phyloP scores from a whole-genome alignment of 2,888 invertebrate species.

The Spodoptera exigua region DNA sequence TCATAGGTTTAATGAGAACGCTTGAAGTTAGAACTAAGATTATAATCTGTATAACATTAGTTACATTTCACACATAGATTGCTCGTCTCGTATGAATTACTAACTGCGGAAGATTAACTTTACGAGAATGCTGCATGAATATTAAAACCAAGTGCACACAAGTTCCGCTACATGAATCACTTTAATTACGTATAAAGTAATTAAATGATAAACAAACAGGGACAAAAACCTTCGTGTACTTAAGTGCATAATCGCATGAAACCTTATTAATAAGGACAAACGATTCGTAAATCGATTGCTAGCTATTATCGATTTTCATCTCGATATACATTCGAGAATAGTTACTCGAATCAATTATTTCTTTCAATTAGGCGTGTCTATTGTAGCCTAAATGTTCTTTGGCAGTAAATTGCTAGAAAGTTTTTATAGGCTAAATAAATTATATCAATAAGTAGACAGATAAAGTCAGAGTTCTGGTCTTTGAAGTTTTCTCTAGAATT shows the following conservation, averaged over 20 bases:
- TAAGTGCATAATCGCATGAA: conserved; percentile 54
- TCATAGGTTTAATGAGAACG: too few species aligned
- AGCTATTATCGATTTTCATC: conserved; percentile 47
- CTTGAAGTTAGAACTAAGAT: neutral
- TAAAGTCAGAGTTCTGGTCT: too few species aligned
- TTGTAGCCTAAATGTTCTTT: too few species aligned
- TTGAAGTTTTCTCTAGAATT: too few species aligned
- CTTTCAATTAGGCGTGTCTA: conserved; percentile 60
- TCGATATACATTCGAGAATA: conserved; percentile 47
- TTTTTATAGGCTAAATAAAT: too few species aligned
- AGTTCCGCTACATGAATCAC: conserved; percentile 41
- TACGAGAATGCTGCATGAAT: conserved; percentile 37
- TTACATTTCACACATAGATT: conserved; percentile 25
- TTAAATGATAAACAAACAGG: conserved; percentile 37
- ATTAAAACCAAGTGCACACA: conserved; percentile 44
- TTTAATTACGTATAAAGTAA: conserved; percentile 35
- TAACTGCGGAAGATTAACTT: conserved; percentile 42
- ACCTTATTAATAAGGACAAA: conserved; percentile 44
- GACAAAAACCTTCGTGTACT: conserved; percentile 27
- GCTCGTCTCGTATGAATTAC: conserved; percentile 23
- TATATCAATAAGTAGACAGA: too few species aligned
- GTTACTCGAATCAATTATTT: conserved; percentile 71
- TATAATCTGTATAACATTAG: conserved; percentile 5
- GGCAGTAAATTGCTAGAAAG: too few species aligned
- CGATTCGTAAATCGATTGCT: conserved; percentile 52